Conservation (phyloP, 1,140 invertebrate genomes). For the Drosophila takahashii region DNA sequence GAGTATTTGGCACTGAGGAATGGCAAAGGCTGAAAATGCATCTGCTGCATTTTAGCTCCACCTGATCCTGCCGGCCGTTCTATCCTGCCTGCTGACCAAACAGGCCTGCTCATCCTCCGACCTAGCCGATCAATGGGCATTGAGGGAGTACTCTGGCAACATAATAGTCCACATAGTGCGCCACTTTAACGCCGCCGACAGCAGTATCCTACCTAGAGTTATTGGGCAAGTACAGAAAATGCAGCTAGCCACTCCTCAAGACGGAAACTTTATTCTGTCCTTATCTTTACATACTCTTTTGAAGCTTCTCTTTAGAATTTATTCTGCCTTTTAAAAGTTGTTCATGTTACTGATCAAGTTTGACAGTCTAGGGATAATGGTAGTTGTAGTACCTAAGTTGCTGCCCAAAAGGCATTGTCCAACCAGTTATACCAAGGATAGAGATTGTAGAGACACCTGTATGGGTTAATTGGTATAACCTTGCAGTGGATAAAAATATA, state of each 20-base stretch:
- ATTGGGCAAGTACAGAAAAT: constrained; percentile 22
- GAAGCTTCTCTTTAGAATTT: not conserved
- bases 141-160: constrained; percentile 49
- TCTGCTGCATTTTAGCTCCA: constrained; percentile 34
- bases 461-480: no score
- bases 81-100: constrained; percentile 31
- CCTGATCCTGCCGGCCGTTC: constrained; percentile 41
- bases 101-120: not conserved
- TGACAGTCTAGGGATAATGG: no score
- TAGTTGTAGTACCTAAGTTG: no score
- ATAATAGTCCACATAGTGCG: constrained; percentile 37
- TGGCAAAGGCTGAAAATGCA: not conserved
- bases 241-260: no score
- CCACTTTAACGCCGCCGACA: constrained; percentile 2
- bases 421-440: no score
- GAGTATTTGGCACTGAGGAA: constrained; percentile 11
- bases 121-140: constrained; percentile 36
- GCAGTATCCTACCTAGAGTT: constrained; percentile 28
- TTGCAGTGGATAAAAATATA: no score
- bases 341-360: no score
- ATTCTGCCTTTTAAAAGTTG: no score
- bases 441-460: no score
- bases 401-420: no score
- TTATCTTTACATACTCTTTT: not conserved
- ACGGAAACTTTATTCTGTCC: not conserved